A percentile compares a stretch with the other conserved stretches of the same genome.
phyloP scores from a whole-genome alignment of 2,113 vertebrate genomes.

The Sander lucioperca region DNA sequence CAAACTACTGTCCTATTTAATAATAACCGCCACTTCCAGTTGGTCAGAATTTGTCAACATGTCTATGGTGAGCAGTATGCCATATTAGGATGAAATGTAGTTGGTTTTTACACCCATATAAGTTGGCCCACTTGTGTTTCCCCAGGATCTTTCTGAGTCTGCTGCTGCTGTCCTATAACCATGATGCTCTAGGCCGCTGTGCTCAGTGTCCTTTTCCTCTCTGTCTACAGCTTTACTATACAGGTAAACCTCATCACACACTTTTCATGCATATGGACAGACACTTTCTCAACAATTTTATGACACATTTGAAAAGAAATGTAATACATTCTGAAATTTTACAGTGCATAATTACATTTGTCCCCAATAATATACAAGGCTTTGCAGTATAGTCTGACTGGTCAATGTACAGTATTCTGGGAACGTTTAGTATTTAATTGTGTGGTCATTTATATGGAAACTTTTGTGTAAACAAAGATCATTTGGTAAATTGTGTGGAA shows the following conservation, averaged over 20 bases:
- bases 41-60: too few relatives aligned
- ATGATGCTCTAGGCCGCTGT: slow-evolving; percentile 57
- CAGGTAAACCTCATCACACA: slow-evolving; percentile 33
- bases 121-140: neutral
- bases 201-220: slow-evolving; percentile 46
- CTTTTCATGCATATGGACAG: neutral
- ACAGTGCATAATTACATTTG: neutral
- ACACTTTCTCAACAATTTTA: neutral
- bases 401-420: neutral
- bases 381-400: too few relatives aligned
- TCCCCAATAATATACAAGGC: neutral
- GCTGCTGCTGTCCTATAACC: neutral
- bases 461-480: neutral
- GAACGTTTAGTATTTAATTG: neutral
- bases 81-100: slow-evolving; percentile 41
- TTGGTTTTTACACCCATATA: slow-evolving; percentile 32
- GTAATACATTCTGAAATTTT: neutral
- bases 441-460: too few relatives aligned
- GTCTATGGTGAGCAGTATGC: neutral
- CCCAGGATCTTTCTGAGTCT: neutral
- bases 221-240: neutral
- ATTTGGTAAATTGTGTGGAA: neutral
- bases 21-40: slow-evolving; percentile 50
- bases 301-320: neutral
- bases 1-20: neutral